These are phyloP conservation scores for Zaprionus nigranus DNA, from an alignment of 1,140 invertebrate species.

Conservation along the genomic window DNA sequence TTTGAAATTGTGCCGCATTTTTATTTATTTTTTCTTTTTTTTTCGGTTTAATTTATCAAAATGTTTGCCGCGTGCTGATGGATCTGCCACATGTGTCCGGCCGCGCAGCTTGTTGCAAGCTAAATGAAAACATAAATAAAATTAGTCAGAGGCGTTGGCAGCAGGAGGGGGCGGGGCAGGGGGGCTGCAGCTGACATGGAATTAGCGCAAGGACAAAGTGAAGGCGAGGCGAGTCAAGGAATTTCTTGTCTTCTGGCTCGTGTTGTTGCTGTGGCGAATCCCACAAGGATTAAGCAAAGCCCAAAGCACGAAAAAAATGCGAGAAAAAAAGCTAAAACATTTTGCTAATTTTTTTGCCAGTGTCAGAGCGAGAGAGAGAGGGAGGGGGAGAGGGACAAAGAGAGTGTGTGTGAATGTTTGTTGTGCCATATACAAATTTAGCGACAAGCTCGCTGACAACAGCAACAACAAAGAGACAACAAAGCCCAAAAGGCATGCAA, in stretches of 20 bases:
- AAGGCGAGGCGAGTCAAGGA: conserved; percentile 12
- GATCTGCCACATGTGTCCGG: conserved; percentile 43
- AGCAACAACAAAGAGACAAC: conserved; percentile 49
- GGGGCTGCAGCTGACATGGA: too few species aligned
- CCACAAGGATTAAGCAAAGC: conserved; percentile 54
- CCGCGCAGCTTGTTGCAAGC: conserved; percentile 6
- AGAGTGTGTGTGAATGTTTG: conserved; percentile 11
- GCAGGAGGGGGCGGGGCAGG: background rate
- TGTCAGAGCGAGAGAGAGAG: conserved; percentile 33
- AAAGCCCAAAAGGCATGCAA: conserved; percentile 65
- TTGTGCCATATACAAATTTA: conserved; percentile 40
- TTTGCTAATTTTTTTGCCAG: conserved; percentile 72
- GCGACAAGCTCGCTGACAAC: conserved; percentile 58
- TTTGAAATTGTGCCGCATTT: conserved; percentile 42
- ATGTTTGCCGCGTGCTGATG: conserved; percentile 64
- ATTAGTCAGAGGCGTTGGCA: conserved; percentile 46
- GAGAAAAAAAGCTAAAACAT: conserved; percentile 35
- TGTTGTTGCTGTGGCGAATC: conserved; percentile 31
- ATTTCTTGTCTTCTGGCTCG: conserved; percentile 4
- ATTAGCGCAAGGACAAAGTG: conserved; percentile 69
- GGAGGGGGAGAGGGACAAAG: background rate
- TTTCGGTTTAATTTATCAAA: conserved; percentile 66
- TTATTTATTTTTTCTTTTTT: conserved; percentile 64
- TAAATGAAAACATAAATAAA: conserved; percentile 77
- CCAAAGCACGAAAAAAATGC: conserved; percentile 5